Evolutionary conservation across 2,888 invertebrate species (phyloP), one percentile per base, ranked within the genome.

Genomic region (Axea sp.): DNA sequence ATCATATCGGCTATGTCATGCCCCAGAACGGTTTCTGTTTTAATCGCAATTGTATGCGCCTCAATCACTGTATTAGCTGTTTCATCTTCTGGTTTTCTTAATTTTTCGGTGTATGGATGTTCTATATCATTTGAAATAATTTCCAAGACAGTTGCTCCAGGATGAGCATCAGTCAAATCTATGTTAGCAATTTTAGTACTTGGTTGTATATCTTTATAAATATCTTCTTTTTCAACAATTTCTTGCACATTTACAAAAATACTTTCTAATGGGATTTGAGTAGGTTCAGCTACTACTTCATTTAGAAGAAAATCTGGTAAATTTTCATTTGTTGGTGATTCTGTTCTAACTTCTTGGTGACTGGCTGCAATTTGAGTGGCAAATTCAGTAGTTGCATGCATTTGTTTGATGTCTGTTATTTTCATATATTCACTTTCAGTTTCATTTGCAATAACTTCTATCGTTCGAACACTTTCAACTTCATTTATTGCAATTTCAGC

Each of bases 381-480:
- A 49, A 90, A 87, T 62, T 89, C 88, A 5, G 89, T 78, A 30
- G 80, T 86, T 0, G 91, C 91, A 73, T 86, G 86, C 35, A 85
- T 86, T 75, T 84, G 82, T 60, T 85, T 84, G 0, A 89, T 87
- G 37, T 85, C 77, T 26, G 87, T 80, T 0, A 82, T 76, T 26
- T 84, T 80, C 6, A 82, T 78, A 72, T 89, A 89, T 49, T 88
- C 88, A 3, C 82, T 84, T 81, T 91, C 91, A 79, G 88, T 89
- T 73, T 90, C 90, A 55, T 88, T 88, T 3, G 86, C 80, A 22
- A 89, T 75, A 1, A 90, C 82, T 86, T 91, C 90, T 1, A 88
- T 89, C 4, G 90, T 88, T 49, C 87, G 85, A 14, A 91, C 72
- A 57, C 90, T 86, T 83, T 90, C 89, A 33, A 86, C 83, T 80